Evolutionary conservation across 35 echinoderm and acorn worm genomes (phyloP).

Genomic region (Stichopus chloronotus): DNA sequence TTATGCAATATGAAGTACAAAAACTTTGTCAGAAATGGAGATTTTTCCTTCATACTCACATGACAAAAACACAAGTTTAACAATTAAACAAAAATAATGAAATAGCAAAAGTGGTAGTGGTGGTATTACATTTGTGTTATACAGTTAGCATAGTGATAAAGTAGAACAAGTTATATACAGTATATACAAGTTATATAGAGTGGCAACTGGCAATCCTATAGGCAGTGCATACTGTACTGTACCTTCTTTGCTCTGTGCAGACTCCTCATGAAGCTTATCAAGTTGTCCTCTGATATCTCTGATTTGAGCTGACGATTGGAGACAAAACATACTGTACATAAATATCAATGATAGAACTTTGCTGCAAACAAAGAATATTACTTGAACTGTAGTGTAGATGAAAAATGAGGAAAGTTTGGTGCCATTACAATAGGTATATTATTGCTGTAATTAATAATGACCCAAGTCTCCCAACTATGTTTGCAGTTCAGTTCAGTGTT

Average conservation of each 20-base stretch:
- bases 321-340: background rate
- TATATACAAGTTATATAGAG: too few relatives aligned
- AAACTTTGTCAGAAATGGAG: too few relatives aligned
- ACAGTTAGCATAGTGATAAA: too few relatives aligned
- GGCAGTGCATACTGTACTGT: background rate
- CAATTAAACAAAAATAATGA: too few relatives aligned
- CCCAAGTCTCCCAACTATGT: background rate
- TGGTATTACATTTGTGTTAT: too few relatives aligned
- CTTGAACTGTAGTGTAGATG: background rate
- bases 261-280: constrained; percentile 48
- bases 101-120: too few relatives aligned
- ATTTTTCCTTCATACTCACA: too few relatives aligned
- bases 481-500: too few relatives aligned
- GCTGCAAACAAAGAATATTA: background rate
- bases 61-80: too few relatives aligned
- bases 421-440: background rate
- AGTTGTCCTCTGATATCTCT: constrained; percentile 51
- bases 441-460: background rate
- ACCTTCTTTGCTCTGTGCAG: constrained; percentile 64
- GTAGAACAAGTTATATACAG: too few relatives aligned
- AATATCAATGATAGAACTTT: background rate
- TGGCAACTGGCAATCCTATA: too few relatives aligned
- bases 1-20: too few relatives aligned
- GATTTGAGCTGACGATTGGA: constrained; percentile 63
- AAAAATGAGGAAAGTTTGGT: background rate